Evolutionary conservation across 92 coral and sea anemone genomes (phyloP).

Genomic region (Virgularia gustaviana): DNA sequence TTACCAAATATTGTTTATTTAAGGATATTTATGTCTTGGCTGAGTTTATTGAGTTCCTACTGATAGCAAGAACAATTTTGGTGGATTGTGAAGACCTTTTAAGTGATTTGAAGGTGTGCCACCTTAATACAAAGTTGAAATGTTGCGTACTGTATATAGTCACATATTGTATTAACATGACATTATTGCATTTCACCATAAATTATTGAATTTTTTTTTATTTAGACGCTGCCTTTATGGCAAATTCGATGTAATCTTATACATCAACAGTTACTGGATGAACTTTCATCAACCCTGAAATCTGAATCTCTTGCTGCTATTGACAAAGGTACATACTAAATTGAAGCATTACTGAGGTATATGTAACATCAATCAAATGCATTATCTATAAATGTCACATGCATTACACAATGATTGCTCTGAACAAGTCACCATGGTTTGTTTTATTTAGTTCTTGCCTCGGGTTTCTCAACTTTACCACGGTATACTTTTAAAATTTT

Average conservation of each 20-base stretch:
- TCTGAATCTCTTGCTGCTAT: constrained; percentile 51
- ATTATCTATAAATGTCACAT: too few species aligned
- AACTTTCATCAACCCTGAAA: constrained; percentile 60
- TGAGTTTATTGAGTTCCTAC: constrained; percentile 40
- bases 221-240: constrained; percentile 70
- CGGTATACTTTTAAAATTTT: too few species aligned
- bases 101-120: constrained; percentile 7
- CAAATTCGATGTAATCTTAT: constrained; percentile 68
- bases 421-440: too few species aligned
- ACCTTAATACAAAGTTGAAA: background rate
- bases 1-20: background rate
- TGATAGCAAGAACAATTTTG: constrained; percentile 52
- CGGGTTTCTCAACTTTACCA: too few species aligned
- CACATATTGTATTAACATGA: background rate
- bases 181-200: background rate
- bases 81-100: constrained; percentile 39
- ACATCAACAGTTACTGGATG: constrained; percentile 69
- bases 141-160: background rate
- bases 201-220: background rate
- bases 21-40: constrained; percentile 60
- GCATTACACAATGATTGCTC: too few species aligned
- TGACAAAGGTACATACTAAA: constrained; percentile 63
- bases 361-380: too few species aligned
- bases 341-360: too few species aligned
- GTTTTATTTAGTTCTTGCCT: too few species aligned